Base-by-base conservation (phyloP, 1,140 invertebrate species). In the Lycorma delicatula region DNA sequence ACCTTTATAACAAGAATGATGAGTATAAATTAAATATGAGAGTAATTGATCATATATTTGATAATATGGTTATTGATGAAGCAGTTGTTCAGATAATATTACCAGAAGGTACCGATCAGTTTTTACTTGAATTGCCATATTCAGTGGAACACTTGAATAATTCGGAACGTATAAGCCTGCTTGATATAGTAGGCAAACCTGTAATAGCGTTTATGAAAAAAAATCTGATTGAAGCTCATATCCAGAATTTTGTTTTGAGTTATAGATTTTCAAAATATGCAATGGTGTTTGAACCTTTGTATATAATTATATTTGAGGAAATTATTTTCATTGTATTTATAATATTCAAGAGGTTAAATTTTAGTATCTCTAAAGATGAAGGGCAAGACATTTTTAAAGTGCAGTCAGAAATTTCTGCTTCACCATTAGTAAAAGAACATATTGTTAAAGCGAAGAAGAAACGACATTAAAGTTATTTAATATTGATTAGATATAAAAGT, bases 211-310 rank as follows among this genome's bases (percentile, higher is more conserved):
- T 97, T 13, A 79, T 78, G 13, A 97, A 96, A 67, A 81, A 73
- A 2, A 96, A 97, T 76, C 71, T 98, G 27, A 91, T 98, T 0
- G 93, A 98, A 64, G 89, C 91, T 68, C 97, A 99, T 67, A 98
- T 98, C 69, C 89, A 97, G 73, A 88, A 54, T 46, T 63, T 63
- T 44, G 62, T 62, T 27, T 6, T 63, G 13, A 56, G 51, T 12
- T 25, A 25, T 26, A 23, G 23, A 18, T 20, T 25, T 55, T 44
- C 23, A 18, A 29, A 44, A 25, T 9, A n/a, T 6, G 18, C 23
- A 18, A 26, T 25, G 23, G 16, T 55, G 5, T 57, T 44, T 44
- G 41, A 44, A 44, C 41, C 41, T n/a, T n/a, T n/a, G n/a, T n/a
- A n/a, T n/a, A n/a, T n/a, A n/a, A n/a, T n/a, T n/a, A n/a, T n/a